Conservation (phyloP, 2,113 vertebrate genomes). For the Eulemur macaco region DNA sequence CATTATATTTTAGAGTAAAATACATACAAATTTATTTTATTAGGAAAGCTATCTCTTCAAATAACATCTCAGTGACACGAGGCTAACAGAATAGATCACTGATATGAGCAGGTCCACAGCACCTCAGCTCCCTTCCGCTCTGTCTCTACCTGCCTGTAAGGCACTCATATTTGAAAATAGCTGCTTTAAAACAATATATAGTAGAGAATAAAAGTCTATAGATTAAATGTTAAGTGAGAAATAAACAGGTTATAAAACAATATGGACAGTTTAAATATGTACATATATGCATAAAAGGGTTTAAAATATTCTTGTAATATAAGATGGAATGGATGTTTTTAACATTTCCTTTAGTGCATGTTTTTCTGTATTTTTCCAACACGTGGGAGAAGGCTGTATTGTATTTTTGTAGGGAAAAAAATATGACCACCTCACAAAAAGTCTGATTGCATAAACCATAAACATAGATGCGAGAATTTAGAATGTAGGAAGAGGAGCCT, state of each 20-base stretch:
- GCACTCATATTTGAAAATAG: background rate
- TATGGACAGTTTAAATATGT: background rate
- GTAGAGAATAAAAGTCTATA: background rate
- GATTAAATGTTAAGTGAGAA: background rate
- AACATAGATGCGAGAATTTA: too few relatives aligned
- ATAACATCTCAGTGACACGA: background rate
- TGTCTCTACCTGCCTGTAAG: background rate
- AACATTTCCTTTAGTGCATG: background rate
- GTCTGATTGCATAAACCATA: background rate
- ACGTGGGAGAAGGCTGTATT: background rate
- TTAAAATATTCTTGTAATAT: background rate
- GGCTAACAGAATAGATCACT: background rate
- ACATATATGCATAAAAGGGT: background rate
- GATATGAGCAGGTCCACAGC: background rate
- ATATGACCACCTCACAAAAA: background rate
- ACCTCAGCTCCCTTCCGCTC: fast-evolving
- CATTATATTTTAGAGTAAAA: background rate
- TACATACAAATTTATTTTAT: background rate
- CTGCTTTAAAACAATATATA: background rate
- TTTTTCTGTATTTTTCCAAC: background rate
- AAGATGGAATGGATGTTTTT: background rate
- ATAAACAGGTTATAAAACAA: background rate
- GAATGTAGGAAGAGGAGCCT: background rate
- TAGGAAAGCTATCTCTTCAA: background rate
- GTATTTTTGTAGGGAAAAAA: background rate